A percentile compares a stretch with the other conserved stretches of the same genome.
phyloP scores from a whole-genome alignment of 1,140 invertebrate genomes.

The Steinernema khuongi region DNA sequence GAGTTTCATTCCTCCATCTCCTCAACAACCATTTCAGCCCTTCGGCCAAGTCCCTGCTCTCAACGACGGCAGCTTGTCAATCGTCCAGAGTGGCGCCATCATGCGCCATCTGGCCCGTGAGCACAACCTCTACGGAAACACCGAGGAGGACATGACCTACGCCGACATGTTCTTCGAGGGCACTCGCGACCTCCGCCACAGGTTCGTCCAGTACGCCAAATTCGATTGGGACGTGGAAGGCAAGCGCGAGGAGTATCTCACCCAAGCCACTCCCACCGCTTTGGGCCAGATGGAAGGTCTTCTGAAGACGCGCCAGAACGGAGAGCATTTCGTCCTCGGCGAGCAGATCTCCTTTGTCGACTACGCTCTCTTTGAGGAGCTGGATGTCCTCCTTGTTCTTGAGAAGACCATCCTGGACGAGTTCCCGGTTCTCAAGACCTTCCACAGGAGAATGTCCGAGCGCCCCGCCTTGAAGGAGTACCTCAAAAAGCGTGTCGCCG shows the following conservation, averaged over 20 bases:
- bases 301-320: conserved; percentile 26
- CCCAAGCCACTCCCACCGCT: conserved; percentile 36
- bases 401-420: conserved; percentile 47
- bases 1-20: neutral
- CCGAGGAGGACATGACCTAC: conserved; percentile 9
- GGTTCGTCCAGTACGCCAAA: conserved; percentile 50
- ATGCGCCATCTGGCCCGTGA: conserved; percentile 56
- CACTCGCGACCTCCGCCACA: conserved; percentile 46
- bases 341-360: conserved; percentile 56
- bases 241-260: conserved; percentile 50
- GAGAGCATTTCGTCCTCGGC: conserved; percentile 32
- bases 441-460: conserved; percentile 16
- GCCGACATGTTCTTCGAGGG: conserved; percentile 45
- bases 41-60: conserved; percentile 57
- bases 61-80: conserved; percentile 39
- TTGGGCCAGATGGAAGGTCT: conserved; percentile 41
- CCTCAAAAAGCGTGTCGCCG: neutral
- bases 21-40: conserved; percentile 37
- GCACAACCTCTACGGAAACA: conserved; percentile 42
- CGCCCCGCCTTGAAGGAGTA: conserved; percentile 21
- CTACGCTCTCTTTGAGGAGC: conserved; percentile 56
- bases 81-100: conserved; percentile 58
- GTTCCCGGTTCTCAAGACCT: conserved; percentile 32
- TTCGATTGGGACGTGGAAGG: conserved; percentile 48
- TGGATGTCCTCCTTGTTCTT: conserved; percentile 50